Evolutionary conservation across 2,113 vertebrate species (phyloP), one percentile per base, ranked within the genome.

Genomic region (Carettochelys insculpta): DNA sequence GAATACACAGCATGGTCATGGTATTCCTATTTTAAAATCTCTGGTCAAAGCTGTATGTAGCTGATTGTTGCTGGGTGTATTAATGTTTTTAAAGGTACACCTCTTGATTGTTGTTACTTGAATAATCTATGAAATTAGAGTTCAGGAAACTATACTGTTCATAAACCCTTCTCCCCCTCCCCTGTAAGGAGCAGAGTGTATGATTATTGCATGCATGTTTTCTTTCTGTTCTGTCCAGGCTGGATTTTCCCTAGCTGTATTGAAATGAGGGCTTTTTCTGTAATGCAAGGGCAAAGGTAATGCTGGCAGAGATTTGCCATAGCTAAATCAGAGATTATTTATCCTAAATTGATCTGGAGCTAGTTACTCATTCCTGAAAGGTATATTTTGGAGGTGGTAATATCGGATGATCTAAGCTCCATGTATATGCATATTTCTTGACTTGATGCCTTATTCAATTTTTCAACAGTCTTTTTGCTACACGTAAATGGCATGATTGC

Each of bases 401-500:
- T 76, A 86, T 61, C 45, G 29, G 43, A 77, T 86, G 53, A 61
- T 56, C 83, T 34, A 12, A 68, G 88, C 86, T 84, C 12, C 52
- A 79, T 82, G 6, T 43, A 89, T 91, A 85, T 51, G 8, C 12
- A 38, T 82, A 81, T 68, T 93, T 82, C 95, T 89, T 87, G 27
- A 2, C 8, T 41, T 94, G 91, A 77, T 92, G 90, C 22, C 48
- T 10, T 89, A 61, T 90, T 96, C 83, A 80, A 45, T 22, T 87
- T 94, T 95, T 90, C 76, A 5, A 0, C 25, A 94, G 6, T 92
- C 87, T 94, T 79, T 56, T 92, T 94, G 71, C 68, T 91, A 91
- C 85, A 82, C 91, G 81, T 56, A 90, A 96, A 94, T 95, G 86
- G 94, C 27, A 5, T 81, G 76, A 68, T 94, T 96, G 96, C 86